A percentile compares a stretch with the other conserved stretches of the same genome.
Evolutionary conservation across 2,113 vertebrate species (phyloP).

Genomic region (Hucho hucho): DNA sequence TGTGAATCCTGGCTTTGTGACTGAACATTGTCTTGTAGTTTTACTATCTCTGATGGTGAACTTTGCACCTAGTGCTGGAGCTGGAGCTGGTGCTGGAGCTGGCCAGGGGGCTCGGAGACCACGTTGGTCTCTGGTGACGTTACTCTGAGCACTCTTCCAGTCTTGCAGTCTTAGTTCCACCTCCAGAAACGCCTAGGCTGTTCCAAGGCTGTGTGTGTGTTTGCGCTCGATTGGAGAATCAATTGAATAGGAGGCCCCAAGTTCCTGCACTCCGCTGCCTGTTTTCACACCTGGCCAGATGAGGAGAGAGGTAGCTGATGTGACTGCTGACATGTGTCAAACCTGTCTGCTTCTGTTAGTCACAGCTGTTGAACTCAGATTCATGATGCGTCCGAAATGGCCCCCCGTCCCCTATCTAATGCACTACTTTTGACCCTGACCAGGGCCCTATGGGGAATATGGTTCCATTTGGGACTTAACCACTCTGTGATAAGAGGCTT

Average conservation of each 20-base stretch:
- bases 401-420: too few species aligned
- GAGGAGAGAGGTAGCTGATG: conserved; percentile 22
- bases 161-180: neutral
- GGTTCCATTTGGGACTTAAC: too few species aligned
- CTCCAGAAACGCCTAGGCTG: neutral
- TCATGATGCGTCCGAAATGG: too few species aligned
- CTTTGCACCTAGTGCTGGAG: conserved; percentile 25
- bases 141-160: conserved; percentile 2
- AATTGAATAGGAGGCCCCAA: conserved; percentile 25
- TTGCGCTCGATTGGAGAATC: conserved; percentile 29
- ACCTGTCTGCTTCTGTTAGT: conserved; percentile 40
- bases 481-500: neutral
- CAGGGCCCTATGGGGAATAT: too few species aligned
- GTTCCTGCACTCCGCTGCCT: neutral
- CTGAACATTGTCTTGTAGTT: neutral
- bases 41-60: conserved; percentile 30
- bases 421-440: too few species aligned
- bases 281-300: conserved; percentile 31
- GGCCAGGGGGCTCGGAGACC: too few species aligned
- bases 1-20: conserved; percentile 32
- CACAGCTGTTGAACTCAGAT: neutral
- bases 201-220: neutral
- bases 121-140: conserved; percentile 8
- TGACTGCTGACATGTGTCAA: conserved; percentile 37
- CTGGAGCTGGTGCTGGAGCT: neutral